phyloP scores from a whole-genome alignment of 2,113 vertebrate genomes.

The Sphaerodactylus townsendi region DNA sequence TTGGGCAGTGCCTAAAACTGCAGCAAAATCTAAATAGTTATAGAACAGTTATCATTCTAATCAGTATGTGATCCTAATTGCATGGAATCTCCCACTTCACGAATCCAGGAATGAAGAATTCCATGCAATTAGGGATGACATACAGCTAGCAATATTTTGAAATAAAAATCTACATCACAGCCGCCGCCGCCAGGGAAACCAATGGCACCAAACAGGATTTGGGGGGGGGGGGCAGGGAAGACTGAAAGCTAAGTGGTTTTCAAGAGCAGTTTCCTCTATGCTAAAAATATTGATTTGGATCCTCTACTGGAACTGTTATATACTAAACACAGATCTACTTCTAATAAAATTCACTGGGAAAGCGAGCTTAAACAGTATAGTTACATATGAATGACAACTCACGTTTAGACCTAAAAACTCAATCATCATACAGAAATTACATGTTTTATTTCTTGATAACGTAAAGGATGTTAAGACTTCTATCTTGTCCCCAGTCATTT shows the following conservation, averaged over 20 bases:
- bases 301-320: background rate
- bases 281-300: background rate
- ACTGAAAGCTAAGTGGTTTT: background rate
- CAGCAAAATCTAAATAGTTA: too few relatives aligned
- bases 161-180: background rate
- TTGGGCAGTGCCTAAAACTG: too few relatives aligned
- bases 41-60: too few relatives aligned
- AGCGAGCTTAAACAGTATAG: background rate
- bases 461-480: background rate
- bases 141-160: too few relatives aligned
- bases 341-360: background rate
- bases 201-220: background rate
- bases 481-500: background rate
- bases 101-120: background rate
- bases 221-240: background rate
- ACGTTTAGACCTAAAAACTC: conserved; percentile 1
- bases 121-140: too few relatives aligned
- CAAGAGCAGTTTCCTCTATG: background rate
- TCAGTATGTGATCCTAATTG: background rate
- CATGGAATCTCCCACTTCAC: background rate
- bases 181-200: background rate
- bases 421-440: accelerated
- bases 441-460: background rate
- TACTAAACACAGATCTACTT: background rate
- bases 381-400: background rate